Conservation (phyloP, 2,888 invertebrate species). For the Alloplasta piceator region DNA sequence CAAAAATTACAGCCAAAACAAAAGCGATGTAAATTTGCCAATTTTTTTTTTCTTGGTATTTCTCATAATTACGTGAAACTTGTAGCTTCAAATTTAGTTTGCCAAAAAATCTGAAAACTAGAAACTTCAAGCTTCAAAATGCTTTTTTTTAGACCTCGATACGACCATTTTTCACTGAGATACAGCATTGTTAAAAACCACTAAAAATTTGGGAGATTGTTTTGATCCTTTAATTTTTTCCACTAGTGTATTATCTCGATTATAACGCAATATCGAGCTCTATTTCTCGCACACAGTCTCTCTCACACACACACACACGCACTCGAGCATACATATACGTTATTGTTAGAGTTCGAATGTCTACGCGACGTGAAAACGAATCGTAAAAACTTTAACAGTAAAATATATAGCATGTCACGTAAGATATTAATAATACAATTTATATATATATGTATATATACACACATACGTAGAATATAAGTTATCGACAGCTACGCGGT, state of each 20-base stretch:
- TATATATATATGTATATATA: constrained; percentile 72
- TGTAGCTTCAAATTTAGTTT: too few relatives aligned
- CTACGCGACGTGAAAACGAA: constrained; percentile 18
- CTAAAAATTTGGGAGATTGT: too few relatives aligned
- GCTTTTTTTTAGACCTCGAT: too few relatives aligned
- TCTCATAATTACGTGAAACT: too few relatives aligned
- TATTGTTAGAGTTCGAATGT: constrained; percentile 29
- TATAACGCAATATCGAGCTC: constrained; percentile 7
- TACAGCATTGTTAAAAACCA: too few relatives aligned
- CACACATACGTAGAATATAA: constrained; percentile 75
- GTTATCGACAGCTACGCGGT: constrained; percentile 65
- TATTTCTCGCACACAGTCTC: constrained; percentile 3
- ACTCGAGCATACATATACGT: constrained; percentile 2
- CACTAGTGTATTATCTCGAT: constrained; percentile 11
- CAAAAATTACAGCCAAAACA: too few relatives aligned
- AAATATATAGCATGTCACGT: constrained; percentile 66
- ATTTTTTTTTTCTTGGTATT: too few relatives aligned
- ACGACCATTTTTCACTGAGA: too few relatives aligned
- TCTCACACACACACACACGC: constrained; percentile 11
- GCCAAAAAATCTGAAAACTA: too few relatives aligned
- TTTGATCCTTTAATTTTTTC: too few relatives aligned
- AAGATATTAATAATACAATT: constrained; percentile 67
- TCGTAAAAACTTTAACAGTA: constrained; percentile 64
- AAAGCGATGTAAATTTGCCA: too few relatives aligned
- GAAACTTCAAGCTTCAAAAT: too few relatives aligned